phyloP scores from a whole-genome alignment of 2,113 vertebrate species.

The Hyla sarda region DNA sequence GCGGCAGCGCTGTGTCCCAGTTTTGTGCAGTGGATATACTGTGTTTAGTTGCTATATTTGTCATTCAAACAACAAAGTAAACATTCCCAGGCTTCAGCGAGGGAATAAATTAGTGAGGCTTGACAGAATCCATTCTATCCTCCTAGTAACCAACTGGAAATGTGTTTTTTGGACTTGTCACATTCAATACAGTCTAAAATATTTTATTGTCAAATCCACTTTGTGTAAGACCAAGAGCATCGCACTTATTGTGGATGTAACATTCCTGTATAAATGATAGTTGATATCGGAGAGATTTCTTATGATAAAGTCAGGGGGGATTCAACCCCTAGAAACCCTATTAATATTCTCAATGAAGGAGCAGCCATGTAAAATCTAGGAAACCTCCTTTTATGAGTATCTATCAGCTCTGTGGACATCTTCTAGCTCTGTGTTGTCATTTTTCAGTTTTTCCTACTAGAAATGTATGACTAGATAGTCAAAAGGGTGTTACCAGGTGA shows the following conservation, averaged over 20 bases:
- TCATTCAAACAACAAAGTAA: background rate
- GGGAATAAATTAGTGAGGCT: background rate
- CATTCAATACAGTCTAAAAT: background rate
- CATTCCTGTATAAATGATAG: too few species aligned
- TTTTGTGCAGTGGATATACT: background rate
- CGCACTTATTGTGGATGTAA: background rate
- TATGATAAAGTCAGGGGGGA: too few species aligned
- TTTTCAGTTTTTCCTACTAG: too few species aligned
- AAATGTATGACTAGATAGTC: too few species aligned
- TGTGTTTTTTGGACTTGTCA: background rate
- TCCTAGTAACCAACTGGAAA: background rate
- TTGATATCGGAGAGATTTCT: too few species aligned
- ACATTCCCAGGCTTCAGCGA: background rate
- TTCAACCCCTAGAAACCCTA: background rate
- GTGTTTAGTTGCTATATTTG: background rate
- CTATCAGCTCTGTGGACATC: too few species aligned
- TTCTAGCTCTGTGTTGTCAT: too few species aligned
- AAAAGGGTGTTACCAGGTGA: too few species aligned
- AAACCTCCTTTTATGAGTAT: too few species aligned
- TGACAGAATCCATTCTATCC: background rate
- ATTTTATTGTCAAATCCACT: background rate
- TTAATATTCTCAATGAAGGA: background rate
- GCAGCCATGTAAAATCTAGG: background rate
- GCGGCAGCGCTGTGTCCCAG: background rate
- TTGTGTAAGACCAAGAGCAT: background rate